Evolutionary conservation across 2,888 invertebrate species (phyloP).

Genomic region (Ceriagrion tenellum): DNA sequence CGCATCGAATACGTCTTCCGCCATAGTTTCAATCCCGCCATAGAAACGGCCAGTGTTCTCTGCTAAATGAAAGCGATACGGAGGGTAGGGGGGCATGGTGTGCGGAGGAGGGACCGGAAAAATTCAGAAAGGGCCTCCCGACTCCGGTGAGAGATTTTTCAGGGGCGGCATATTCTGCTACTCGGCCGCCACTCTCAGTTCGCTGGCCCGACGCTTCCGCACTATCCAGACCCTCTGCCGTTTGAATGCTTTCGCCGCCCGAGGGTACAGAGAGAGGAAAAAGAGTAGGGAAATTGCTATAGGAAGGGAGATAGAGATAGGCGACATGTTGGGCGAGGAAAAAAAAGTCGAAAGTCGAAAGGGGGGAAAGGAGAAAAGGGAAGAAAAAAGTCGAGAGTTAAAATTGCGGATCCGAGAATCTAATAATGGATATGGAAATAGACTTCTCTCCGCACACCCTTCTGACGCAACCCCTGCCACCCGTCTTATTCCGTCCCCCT

Average conservation of each 20-base stretch:
- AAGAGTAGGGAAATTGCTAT: neutral
- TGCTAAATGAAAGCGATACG: neutral
- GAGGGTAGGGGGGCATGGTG: neutral
- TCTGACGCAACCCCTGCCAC: neutral
- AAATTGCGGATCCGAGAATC: constrained; percentile 27
- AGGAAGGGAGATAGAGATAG: neutral
- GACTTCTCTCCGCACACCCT: neutral
- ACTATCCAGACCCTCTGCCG: neutral
- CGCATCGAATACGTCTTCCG: neutral
- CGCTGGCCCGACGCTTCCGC: neutral
- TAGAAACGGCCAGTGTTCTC: neutral
- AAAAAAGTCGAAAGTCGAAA: neutral
- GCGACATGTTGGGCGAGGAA: neutral
- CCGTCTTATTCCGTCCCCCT: neutral
- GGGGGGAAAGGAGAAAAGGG: neutral
- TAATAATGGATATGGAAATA: constrained; percentile 39
- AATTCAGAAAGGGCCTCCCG: neutral
- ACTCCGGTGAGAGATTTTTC: neutral
- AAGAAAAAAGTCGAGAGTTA: constrained; percentile 12
- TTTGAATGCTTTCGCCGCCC: neutral
- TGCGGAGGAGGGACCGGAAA: neutral
- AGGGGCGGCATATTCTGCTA: neutral
- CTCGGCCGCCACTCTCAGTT: neutral
- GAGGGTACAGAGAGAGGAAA: neutral
- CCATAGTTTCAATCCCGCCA: no score